Base-by-base conservation (phyloP, 2,888 invertebrate species). In the Spatulosminthurus flaviceps region DNA sequence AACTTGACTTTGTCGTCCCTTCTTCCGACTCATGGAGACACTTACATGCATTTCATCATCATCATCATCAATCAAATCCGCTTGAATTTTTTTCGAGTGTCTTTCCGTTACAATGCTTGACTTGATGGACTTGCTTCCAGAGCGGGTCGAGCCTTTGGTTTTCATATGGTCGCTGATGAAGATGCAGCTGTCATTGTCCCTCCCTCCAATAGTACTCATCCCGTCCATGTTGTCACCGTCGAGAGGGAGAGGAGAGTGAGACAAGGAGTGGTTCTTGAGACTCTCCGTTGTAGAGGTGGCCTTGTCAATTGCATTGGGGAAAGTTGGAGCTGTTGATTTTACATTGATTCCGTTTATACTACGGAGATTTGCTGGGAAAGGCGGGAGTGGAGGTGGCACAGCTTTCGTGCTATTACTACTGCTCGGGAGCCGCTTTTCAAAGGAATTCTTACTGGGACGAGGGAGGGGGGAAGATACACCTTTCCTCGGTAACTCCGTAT, bases 151-250 rank as follows among this genome's bases (percentile, higher is more conserved):
- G 2, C 78, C 78, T 61, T 78, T 78, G 16, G 51, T 41, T 41
- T 78, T 78, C 26, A 80, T 84, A 80, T 93, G 93, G 88, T 95
- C 94, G 85, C 94, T 93, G 29, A 95, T 93, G 75, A 95, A 93
- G 84, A 95, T 94, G 87, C 94, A 94, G 22, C 89, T 89, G 81
- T 90, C 89, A 5, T 88, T 88, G 16, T 89, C 89, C 87, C 76
- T 88, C 87, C 1, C 87, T 22, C 70, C 60, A 16, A 42, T 74
- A 0, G 66, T 66, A 22, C 28, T 60, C n/a, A 28, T 26, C 22
- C 41, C 42, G 0, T 28, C 74, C 19, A 66, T 60, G 11, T 34
- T 75, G 34, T 80, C 77, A 1, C 28, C 72, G 28, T 69, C 67
- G n/a, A 34, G 42, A 22, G 43, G 29, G 22, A 29, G 28, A 19